Percentiles rank a stretch among this genome's conserved stretches.
phyloP scores from a whole-genome alignment of 2,888 invertebrate genomes.

The Desoria tigrina region DNA sequence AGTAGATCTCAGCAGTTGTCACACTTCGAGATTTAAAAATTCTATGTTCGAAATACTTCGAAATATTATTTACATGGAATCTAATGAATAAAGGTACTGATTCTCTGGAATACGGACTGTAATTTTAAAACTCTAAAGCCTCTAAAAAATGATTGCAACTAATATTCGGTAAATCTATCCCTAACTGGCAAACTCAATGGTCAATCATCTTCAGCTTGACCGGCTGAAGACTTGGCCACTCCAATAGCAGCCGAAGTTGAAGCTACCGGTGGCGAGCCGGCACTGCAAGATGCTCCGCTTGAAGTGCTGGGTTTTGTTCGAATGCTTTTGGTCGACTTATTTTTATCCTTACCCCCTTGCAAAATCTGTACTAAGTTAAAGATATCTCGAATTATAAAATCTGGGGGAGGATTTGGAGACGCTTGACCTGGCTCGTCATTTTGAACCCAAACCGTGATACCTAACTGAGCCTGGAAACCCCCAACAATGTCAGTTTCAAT shows the following conservation, averaged over 20 bases:
- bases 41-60: too few relatives aligned
- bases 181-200: not conserved
- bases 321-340: constrained; percentile 43
- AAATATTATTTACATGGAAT: too few relatives aligned
- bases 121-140: not conserved
- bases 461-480: constrained; percentile 73
- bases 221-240: not conserved
- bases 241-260: not conserved
- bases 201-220: constrained; percentile 12
- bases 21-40: too few relatives aligned
- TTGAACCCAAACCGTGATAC: constrained; percentile 80
- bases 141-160: not conserved
- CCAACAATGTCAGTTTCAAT: constrained; percentile 84
- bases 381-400: constrained; percentile 50
- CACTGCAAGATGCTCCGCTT: constrained; percentile 29
- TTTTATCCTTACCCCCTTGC: constrained; percentile 50
- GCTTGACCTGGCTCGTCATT: constrained; percentile 58
- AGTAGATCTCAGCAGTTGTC: too few relatives aligned
- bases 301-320: constrained; percentile 37
- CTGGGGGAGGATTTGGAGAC: constrained; percentile 55
- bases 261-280: constrained; percentile 1
- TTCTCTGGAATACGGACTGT: too few relatives aligned
- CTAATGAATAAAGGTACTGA: too few relatives aligned
- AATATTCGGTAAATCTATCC: not conserved
- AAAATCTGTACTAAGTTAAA: constrained; percentile 48